These are phyloP conservation scores for Drosophila heteroneura DNA, from an alignment of 2,888 invertebrate genomes.

Conservation along the genomic window DNA sequence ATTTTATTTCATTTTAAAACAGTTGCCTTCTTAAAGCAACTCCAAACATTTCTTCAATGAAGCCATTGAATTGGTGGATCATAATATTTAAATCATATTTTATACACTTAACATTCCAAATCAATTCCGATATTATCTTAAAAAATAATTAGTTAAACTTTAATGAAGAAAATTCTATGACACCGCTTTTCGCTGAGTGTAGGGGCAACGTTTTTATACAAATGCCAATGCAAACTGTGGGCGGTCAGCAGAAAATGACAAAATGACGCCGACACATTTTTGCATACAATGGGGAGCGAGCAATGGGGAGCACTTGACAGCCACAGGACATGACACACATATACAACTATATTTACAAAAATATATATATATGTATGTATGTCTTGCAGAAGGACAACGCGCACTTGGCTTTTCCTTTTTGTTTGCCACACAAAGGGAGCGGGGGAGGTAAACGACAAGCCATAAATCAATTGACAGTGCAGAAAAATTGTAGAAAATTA, in stretches of 20 bases:
- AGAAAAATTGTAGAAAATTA: slow-evolving; percentile 78
- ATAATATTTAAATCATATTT: neutral
- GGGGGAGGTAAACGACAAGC: slow-evolving; percentile 42
- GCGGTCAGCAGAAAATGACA: slow-evolving; percentile 53
- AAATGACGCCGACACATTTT: slow-evolving; percentile 62
- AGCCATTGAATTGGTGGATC: neutral
- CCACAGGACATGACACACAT: slow-evolving; percentile 37
- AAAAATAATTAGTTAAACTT: neutral
- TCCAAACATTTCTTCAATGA: neutral
- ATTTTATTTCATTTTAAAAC: neutral
- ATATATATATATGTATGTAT: slow-evolving; percentile 34
- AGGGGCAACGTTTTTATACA: neutral
- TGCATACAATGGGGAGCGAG: slow-evolving; percentile 46
- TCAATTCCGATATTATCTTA: neutral
- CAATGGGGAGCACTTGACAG: slow-evolving; percentile 62
- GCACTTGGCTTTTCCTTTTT: slow-evolving; percentile 67
- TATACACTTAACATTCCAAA: neutral
- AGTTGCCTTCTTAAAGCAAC: neutral
- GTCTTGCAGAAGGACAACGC: slow-evolving; percentile 50
- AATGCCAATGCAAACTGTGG: slow-evolving; percentile 42
- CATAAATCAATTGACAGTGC: slow-evolving; percentile 76
- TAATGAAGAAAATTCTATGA: neutral
- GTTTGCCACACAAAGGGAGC: slow-evolving; percentile 61
- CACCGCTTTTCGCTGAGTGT: neutral
- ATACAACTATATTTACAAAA: slow-evolving; percentile 21